phyloP scores from a whole-genome alignment of 2,113 vertebrate species.

The Neolamprologus toae region DNA sequence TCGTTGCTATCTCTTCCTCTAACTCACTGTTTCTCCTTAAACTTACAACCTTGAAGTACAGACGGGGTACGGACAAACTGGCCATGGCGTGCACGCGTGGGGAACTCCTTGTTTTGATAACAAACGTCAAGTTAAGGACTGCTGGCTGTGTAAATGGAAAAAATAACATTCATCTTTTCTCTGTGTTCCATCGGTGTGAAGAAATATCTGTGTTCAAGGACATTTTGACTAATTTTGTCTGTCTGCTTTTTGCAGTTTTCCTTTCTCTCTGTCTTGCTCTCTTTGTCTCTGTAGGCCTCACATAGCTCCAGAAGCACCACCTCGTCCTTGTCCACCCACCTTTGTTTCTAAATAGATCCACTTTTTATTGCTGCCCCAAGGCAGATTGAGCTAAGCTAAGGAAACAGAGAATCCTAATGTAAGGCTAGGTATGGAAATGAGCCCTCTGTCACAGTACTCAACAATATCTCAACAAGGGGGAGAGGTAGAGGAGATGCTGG shows the following conservation, averaged over 20 bases:
- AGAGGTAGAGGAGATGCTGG: constrained; percentile 20
- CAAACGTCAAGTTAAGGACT: not conserved
- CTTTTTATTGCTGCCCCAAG: constrained; percentile 69
- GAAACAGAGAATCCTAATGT: constrained; percentile 53
- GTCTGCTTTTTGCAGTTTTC: not conserved
- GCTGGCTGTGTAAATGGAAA: not conserved
- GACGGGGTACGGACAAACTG: not conserved
- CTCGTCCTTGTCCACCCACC: constrained; percentile 42
- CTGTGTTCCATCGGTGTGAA: not conserved
- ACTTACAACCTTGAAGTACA: constrained; percentile 33
- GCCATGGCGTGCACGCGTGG: constrained; percentile 3
- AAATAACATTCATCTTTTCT: not conserved
- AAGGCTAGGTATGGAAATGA: constrained; percentile 69
- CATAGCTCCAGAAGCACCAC: constrained; percentile 14
- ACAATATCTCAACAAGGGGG: constrained; percentile 61
- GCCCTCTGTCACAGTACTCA: constrained; percentile 63
- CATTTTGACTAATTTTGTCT: not conserved
- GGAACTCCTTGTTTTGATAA: constrained; percentile 33
- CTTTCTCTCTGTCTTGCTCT: not conserved
- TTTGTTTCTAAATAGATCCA: constrained; percentile 60
- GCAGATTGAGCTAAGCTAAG: constrained; percentile 48
- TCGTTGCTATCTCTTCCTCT: constrained; percentile 6
- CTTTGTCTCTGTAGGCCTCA: constrained; percentile 22
- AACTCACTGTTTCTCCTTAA: constrained; percentile 1
- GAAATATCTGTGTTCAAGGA: constrained; percentile 28